Evolutionary conservation across 2,113 vertebrate genomes (phyloP).

Genomic region (Lophius piscatorius): DNA sequence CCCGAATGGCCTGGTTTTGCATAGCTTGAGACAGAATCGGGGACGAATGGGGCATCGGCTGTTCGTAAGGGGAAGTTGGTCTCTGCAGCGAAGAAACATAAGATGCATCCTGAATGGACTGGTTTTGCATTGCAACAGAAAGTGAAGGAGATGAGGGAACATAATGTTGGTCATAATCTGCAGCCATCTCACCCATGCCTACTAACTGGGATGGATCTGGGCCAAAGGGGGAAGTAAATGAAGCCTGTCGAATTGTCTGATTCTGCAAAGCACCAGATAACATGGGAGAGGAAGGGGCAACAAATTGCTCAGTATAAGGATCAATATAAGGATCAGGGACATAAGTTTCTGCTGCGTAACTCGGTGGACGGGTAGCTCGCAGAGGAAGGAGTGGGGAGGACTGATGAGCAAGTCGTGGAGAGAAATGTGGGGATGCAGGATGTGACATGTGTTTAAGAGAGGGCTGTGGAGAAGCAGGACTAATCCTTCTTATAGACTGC

Average conservation of each 20-base stretch:
- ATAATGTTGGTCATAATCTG: conserved; percentile 39
- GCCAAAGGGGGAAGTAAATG: conserved; percentile 41
- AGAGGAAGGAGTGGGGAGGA: conserved; percentile 56
- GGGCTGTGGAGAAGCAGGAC: conserved; percentile 70
- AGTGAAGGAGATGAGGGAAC: conserved; percentile 46
- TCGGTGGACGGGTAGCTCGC: conserved; percentile 32
- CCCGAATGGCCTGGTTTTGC: conserved; percentile 60
- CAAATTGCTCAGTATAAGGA: conserved; percentile 47
- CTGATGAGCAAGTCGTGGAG: conserved; percentile 64
- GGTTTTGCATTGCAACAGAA: conserved; percentile 63
- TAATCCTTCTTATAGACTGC: conserved; percentile 70
- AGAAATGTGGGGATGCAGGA: conserved; percentile 66
- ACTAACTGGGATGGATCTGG: conserved; percentile 34
- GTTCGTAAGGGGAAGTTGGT: conserved; percentile 56
- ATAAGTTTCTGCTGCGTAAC: conserved; percentile 26
- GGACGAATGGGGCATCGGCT: conserved; percentile 33
- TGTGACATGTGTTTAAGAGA: conserved; percentile 72
- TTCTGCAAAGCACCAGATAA: conserved; percentile 58
- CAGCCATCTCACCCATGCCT: conserved; percentile 45
- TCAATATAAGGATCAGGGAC: conserved; percentile 32
- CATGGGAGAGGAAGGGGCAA: conserved; percentile 55
- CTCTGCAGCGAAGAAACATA: conserved; percentile 51
- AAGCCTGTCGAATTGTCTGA: conserved; percentile 38
- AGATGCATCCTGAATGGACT: conserved; percentile 56
- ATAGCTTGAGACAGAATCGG: too few species aligned